phyloP scores from a whole-genome alignment of 2,797 vertebrate species.

The Coracias cyanogaster region DNA sequence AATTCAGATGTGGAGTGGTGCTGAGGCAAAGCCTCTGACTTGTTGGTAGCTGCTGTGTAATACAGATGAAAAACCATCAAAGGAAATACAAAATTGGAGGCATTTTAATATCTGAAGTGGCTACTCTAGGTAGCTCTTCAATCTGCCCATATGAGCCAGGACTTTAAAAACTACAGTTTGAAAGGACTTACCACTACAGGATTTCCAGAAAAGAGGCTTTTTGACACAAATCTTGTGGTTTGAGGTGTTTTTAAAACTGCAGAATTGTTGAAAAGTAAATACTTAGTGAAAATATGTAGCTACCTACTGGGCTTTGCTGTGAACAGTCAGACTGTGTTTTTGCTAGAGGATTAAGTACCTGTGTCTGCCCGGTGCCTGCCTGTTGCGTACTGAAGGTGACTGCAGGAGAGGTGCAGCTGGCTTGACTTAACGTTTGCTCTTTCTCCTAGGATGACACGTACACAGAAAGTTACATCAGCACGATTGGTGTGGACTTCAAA shows the following conservation, averaged over 20 bases:
- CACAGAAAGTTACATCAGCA: slow-evolving; percentile 99
- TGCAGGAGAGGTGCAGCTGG: neutral
- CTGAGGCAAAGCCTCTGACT: neutral
- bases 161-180: neutral
- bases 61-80: neutral
- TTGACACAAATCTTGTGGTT: neutral
- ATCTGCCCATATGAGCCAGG: neutral
- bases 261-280: neutral
- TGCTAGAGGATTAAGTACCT: neutral
- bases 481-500: slow-evolving; percentile 99
- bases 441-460: slow-evolving; percentile 94
- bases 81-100: neutral
- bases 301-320: neutral
- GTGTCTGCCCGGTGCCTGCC: neutral
- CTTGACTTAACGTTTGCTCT: neutral
- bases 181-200: neutral
- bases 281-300: neutral
- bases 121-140: neutral
- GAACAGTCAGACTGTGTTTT: neutral
- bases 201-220: neutral
- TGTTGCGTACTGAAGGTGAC: neutral
- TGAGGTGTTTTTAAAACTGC: neutral
- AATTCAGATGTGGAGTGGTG: neutral
- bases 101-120: neutral
- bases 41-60: neutral